phyloP scores from a whole-genome alignment of 2,888 invertebrate species.

The Pseudococcus jackbeardsleyi region DNA sequence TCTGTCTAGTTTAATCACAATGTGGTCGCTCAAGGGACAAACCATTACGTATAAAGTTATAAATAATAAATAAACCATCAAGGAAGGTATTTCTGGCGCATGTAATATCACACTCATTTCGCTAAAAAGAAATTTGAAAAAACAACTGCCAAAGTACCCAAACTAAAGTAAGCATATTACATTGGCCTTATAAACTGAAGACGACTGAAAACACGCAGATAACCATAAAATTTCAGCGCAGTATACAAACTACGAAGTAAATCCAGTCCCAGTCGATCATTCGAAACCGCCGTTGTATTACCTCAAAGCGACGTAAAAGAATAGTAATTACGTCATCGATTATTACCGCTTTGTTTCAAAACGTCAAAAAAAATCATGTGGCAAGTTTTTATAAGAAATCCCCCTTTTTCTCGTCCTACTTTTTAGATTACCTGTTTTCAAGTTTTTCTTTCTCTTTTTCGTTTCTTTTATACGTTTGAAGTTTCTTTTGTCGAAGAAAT shows the following conservation, averaged over 20 bases:
- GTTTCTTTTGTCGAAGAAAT: conserved; percentile 45
- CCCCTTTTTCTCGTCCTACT: background rate
- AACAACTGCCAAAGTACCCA: no score
- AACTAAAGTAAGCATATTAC: no score
- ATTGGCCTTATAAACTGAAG: no score
- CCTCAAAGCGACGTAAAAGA: background rate
- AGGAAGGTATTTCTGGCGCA: background rate
- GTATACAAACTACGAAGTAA: no score
- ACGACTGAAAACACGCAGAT: no score
- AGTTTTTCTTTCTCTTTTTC: conserved; percentile 19
- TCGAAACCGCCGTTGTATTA: no score
- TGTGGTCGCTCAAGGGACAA: background rate
- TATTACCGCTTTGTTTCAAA: background rate
- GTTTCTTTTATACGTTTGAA: conserved; percentile 35
- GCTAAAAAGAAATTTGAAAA: background rate
- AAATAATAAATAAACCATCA: background rate
- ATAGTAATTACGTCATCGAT: conserved; percentile 17
- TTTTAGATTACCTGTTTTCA: conserved; percentile 1
- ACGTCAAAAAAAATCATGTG: background rate
- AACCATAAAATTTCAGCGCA: no score
- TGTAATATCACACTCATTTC: background rate
- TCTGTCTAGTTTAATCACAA: background rate
- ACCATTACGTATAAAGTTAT: background rate
- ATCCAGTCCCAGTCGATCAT: no score
- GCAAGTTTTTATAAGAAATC: background rate